Evolutionary conservation across 1,140 invertebrate species (phyloP).

Genomic region (Drosophila rhopaloa): DNA sequence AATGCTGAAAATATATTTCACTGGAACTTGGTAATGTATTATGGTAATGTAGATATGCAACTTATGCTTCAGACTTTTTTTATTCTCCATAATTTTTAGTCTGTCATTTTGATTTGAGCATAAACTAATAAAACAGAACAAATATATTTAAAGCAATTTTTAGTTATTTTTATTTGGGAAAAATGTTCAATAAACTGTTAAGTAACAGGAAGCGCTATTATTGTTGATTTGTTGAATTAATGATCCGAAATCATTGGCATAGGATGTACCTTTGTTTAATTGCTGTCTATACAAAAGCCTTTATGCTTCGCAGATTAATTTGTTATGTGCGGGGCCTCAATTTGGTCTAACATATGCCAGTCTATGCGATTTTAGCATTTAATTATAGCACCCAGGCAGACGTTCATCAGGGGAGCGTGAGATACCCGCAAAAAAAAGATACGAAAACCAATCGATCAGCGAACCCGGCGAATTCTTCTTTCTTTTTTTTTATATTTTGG

Average conservation of each 20-base stretch:
- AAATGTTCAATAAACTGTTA: too few relatives aligned
- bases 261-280: conserved; percentile 25
- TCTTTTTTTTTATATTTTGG: conserved; percentile 14
- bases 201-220: conserved; percentile 16
- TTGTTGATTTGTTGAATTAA: neutral
- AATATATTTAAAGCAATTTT: too few relatives aligned
- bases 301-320: conserved; percentile 40
- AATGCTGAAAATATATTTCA: too few relatives aligned
- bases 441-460: conserved; percentile 54
- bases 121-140: too few relatives aligned
- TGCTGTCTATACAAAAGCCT: conserved; percentile 24
- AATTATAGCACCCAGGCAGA: conserved; percentile 53
- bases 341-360: conserved; percentile 53
- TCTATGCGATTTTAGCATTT: conserved; percentile 56
- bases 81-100: too few relatives aligned
- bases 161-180: too few relatives aligned
- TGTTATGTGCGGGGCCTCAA: conserved; percentile 5
- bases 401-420: conserved; percentile 44
- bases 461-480: conserved; percentile 28
- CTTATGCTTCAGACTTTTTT: too few relatives aligned
- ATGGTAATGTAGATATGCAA: too few relatives aligned
- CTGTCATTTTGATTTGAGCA: too few relatives aligned
- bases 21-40: too few relatives aligned
- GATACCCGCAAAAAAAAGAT: conserved; percentile 29
- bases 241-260: conserved; percentile 2